Evolutionary conservation across 2,113 vertebrate species (phyloP), one percentile per base, ranked within the genome.

Genomic region (Crotalus tigris): DNA sequence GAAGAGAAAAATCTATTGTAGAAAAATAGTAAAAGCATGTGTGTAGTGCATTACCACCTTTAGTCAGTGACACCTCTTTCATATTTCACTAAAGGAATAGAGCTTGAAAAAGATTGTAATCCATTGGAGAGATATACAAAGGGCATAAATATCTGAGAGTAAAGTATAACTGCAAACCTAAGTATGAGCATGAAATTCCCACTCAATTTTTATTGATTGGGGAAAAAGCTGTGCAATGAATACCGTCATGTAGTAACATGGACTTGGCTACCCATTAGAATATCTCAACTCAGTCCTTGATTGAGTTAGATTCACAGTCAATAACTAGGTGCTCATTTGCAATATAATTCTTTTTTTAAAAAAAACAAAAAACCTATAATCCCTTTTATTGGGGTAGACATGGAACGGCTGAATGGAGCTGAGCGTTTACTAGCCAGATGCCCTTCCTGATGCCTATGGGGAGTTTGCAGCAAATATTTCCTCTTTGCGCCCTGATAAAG

Each of bases 1-100:
- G 85, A 87, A 23, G 49, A 64, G 58, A 55, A 46, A 90, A 53
- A 94, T 93, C n/a, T 58, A 81, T 86, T 91, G 4, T 90, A 90
- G 93, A 58, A 96, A 96, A 96, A 91, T 69, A 88, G 61, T 81
- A 51, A 95, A 96, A 93, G n/a, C 24, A 75, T 93, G 58, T 93
- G 24, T 55, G 44, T 23, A 91, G 69, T 85, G 26, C 69, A 64
- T 46, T 95, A 88, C 87, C 93, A 0, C 49, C 93, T 96, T 91
- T 69, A 57, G 91, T 92, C 87, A 94, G 15, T 5, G 8, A 89
- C 94, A 46, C 91, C 55, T 91, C 91, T 94, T 57, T 85, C 3
- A 91, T 59, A 61, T 29, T 64, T 69, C 69, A 91, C 15, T 24
- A 87, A 17, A 11, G 53, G 7, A n/a, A 85, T 61, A 54, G 2